phyloP scores from a whole-genome alignment of 2,113 vertebrate genomes.

The Tursiops truncatus region DNA sequence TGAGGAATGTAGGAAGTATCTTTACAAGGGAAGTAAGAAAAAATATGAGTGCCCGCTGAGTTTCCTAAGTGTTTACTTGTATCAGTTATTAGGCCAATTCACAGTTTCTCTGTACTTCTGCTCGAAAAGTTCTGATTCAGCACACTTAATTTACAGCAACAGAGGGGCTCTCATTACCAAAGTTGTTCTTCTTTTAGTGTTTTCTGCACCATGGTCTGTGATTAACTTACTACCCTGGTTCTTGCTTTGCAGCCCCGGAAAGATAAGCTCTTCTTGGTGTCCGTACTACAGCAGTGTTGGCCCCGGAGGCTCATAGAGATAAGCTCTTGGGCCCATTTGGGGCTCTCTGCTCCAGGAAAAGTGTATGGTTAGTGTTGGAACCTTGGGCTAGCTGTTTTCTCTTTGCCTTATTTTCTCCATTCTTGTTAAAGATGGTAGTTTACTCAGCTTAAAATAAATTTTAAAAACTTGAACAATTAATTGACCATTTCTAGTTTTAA shows the following conservation, averaged over 20 bases:
- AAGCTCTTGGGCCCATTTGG: rapidly evolving
- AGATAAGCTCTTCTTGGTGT: neutral
- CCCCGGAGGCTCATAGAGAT: neutral
- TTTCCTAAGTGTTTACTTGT: neutral
- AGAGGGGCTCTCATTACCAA: neutral
- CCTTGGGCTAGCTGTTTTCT: neutral
- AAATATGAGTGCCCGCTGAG: rapidly evolving
- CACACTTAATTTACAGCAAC: neutral
- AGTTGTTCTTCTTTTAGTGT: neutral
- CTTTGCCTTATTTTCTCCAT: neutral
- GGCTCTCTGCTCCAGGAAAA: conserved; percentile 12
- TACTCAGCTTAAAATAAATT: neutral
- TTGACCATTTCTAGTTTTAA: neutral
- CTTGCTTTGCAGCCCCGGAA: neutral
- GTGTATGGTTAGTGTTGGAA: neutral
- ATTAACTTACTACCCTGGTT: conserved; percentile 35
- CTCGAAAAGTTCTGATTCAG: neutral
- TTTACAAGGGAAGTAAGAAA: neutral
- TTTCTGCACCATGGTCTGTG: neutral
- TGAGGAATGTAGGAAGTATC: neutral
- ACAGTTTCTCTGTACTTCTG: neutral
- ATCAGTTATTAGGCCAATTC: neutral
- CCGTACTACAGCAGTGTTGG: rapidly evolving
- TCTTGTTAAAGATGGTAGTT: neutral
- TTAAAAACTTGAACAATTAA: neutral